Evolutionary conservation across 2,113 vertebrate species (phyloP).

Genomic region (Anas platyrhynchos): DNA sequence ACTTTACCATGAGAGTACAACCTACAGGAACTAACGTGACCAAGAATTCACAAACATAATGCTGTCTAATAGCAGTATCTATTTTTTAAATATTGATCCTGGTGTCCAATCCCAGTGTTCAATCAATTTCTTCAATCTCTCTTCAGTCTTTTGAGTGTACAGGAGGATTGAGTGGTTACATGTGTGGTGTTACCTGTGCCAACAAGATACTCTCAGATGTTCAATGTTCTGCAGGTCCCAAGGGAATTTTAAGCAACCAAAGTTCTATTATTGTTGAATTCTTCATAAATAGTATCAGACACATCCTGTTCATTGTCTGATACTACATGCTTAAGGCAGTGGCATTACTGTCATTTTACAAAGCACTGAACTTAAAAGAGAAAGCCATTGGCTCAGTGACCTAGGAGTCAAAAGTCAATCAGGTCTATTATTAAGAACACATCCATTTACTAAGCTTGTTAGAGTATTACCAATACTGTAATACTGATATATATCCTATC

Average conservation of each 20-base stretch:
- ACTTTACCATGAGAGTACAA: background rate
- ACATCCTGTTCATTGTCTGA: background rate
- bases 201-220: background rate
- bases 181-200: rapidly evolving
- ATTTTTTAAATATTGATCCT: background rate
- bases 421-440: too few relatives aligned
- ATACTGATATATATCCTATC: rapidly evolving
- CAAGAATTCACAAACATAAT: background rate
- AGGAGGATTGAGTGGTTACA: background rate
- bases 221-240: background rate
- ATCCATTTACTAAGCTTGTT: background rate
- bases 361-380: background rate
- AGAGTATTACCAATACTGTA: background rate
- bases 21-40: background rate
- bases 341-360: background rate
- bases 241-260: background rate
- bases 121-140: background rate
- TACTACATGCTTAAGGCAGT: background rate
- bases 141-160: background rate
- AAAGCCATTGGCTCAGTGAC: background rate
- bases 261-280: background rate
- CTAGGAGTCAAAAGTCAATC: background rate
- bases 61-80: background rate
- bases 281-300: background rate
- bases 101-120: background rate